Evolutionary conservation across 1,140 invertebrate genomes (phyloP), one percentile per base, ranked within the genome.

Genomic region (Bombus waltoni): DNA sequence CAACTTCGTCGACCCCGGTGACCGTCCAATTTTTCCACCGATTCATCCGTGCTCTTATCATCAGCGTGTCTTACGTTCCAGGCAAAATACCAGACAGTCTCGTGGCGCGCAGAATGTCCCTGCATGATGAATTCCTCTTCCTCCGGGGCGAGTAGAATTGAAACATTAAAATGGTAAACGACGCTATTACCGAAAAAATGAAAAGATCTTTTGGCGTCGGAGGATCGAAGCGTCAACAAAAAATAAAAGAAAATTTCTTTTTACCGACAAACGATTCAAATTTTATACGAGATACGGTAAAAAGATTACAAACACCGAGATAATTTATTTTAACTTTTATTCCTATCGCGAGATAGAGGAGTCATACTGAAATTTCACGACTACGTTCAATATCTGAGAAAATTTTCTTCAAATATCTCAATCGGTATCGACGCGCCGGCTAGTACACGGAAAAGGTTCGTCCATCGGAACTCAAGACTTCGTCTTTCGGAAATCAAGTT

Each of bases 21-120:
- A 53, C 44, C 42, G 11, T 32, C 25, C 65, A 47, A 80, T 80
- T 70, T 80, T 80, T 80, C 78, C 65, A 13, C 8, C 75, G 25
- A 77, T 77, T 77, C 78, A 5, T 70, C 22, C 2, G 18, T 15
- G 1, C 32, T 35, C 78, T 70, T 80, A 80, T 80, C 78, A 38
- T 10, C 65, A n/a, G 10, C n/a, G 18, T 35, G 62, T 66, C 18
- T 57, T 42, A 13, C 57, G 75, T n/a, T 62, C 15, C 77, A 44
- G 47, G 77, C 62, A 68, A 68, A 79, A 79, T 47, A 35, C 32
- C 62, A 47, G 15, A 77, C 25, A 28, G 28, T 28, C 53, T 35
- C 11, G 68, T 18, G 5, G 4, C 10, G 25, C 68, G 2, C 25
- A 35, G 40, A 40, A 2, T 15, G 35, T 47, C 38, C 1, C 8